phyloP scores from a whole-genome alignment of 2,888 invertebrate species.

The Alitta virens region DNA sequence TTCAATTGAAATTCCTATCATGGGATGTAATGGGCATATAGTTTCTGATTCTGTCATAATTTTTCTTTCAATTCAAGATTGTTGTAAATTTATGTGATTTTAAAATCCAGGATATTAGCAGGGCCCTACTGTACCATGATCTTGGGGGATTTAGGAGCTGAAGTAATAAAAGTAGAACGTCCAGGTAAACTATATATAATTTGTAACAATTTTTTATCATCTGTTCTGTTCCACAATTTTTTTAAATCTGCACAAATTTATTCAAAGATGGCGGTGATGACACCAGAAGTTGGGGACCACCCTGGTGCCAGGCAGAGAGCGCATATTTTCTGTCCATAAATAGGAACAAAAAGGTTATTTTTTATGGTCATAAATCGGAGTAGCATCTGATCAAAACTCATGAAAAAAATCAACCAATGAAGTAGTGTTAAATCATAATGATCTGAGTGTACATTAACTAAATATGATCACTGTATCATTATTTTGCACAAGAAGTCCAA shows the following conservation, averaged over 20 bases:
- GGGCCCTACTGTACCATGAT: constrained; percentile 95
- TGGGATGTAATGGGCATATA: not conserved
- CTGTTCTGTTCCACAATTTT: not conserved
- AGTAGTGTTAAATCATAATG: no score
- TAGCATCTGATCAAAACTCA: no score
- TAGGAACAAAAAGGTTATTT: constrained; percentile 82
- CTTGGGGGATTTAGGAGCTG: constrained; percentile 87
- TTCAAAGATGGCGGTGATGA: constrained; percentile 79
- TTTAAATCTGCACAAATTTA: constrained; percentile 28
- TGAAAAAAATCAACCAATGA: no score
- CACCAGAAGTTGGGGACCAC: constrained; percentile 89
- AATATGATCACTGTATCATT: no score
- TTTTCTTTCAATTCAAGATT: not conserved
- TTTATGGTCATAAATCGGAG: no score
- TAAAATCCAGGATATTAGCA: constrained; percentile 71
- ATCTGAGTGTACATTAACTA: no score
- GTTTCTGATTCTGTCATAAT: not conserved
- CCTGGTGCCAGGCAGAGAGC: constrained; percentile 67
- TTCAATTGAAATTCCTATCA: no score
- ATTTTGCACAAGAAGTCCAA: no score
- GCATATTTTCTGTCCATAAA: constrained; percentile 86
- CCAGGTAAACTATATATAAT: constrained; percentile 63
- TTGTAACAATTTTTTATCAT: not conserved
- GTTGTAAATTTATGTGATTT: not conserved
- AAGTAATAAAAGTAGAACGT: constrained; percentile 87